A percentile compares a stretch with the other conserved stretches of the same genome.
Evolutionary conservation across 2,888 invertebrate genomes (phyloP).

Genomic region (Agrochola lychnidis): DNA sequence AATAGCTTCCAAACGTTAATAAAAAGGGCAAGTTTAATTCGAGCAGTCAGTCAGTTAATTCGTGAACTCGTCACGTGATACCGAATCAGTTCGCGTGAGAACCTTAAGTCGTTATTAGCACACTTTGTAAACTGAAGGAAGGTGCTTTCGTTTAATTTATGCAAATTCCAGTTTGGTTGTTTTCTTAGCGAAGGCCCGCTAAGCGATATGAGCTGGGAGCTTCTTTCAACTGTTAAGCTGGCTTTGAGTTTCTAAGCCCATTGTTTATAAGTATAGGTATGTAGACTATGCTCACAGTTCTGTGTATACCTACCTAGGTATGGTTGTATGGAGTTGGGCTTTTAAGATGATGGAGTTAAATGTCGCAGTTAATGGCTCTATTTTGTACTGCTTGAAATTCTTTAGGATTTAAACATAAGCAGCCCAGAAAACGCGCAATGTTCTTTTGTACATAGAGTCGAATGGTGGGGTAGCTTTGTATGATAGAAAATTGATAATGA

Average conservation of each 20-base stretch:
- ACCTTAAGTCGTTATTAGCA: slow-evolving; percentile 82
- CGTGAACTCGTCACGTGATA: slow-evolving; percentile 75
- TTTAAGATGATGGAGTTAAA: slow-evolving; percentile 18
- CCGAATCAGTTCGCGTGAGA: slow-evolving; percentile 80
- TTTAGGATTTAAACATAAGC: not conserved
- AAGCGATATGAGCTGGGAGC: slow-evolving; percentile 73
- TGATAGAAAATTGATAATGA: not conserved
- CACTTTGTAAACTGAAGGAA: slow-evolving; percentile 82
- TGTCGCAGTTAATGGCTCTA: slow-evolving; percentile 3
- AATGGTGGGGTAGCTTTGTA: not conserved
- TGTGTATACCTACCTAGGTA: not conserved
- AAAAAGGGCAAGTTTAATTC: slow-evolving; percentile 54
- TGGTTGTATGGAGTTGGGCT: not conserved
- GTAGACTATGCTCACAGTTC: not conserved
- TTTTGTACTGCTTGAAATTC: not conserved
- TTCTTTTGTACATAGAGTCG: not conserved
- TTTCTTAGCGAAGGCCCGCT: slow-evolving; percentile 82
- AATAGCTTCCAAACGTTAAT: slow-evolving; percentile 11
- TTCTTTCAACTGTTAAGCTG: slow-evolving; percentile 68
- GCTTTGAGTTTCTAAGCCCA: slow-evolving; percentile 54
- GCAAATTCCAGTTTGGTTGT: slow-evolving; percentile 86
- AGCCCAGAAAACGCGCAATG: not conserved
- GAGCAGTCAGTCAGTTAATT: slow-evolving; percentile 59
- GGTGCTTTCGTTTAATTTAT: slow-evolving; percentile 86
- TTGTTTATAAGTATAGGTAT: slow-evolving; percentile 15